A percentile compares a stretch with the other conserved stretches of the same genome.
phyloP scores from a whole-genome alignment of 1,140 invertebrate genomes.

The Aphelinus atriplicis region DNA sequence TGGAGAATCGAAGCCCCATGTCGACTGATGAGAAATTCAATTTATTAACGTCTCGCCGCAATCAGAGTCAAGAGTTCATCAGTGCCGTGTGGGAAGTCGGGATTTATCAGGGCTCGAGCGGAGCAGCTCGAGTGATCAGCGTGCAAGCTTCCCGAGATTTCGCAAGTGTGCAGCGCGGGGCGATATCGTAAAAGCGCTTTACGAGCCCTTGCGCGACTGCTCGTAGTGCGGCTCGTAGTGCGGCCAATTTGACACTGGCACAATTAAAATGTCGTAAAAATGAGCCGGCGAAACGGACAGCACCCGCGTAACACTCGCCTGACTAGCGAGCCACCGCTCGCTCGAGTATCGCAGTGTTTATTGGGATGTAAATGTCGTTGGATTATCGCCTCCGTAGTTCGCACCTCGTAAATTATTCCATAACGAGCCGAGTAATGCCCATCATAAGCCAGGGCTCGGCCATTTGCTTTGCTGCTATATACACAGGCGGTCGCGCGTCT shows the following conservation, averaged over 20 bases:
- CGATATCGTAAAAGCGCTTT: conserved; percentile 57
- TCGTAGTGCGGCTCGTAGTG: conserved; percentile 49
- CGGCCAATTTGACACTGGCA: conserved; percentile 58
- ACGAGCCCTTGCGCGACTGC: conserved; percentile 56
- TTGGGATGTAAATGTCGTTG: conserved; percentile 68
- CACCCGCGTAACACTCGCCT: background rate
- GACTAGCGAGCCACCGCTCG: conserved; percentile 20
- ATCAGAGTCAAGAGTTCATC: conserved; percentile 34
- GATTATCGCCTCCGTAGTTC: conserved; percentile 66
- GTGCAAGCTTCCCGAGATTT: conserved; percentile 24
- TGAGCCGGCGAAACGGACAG: conserved; percentile 34
- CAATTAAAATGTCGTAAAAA: conserved; percentile 65
- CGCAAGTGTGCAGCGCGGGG: conserved; percentile 30
- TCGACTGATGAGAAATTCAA: too few relatives aligned
- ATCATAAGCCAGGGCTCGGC: conserved; percentile 60
- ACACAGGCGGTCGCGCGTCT: conserved; percentile 12
- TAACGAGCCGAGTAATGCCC: conserved; percentile 65
- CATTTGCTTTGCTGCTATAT: conserved; percentile 48
- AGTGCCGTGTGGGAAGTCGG: background rate
- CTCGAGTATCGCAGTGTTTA: conserved; percentile 62
- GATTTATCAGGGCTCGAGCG: too few relatives aligned
- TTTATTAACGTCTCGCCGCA: background rate
- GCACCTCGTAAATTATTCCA: conserved; percentile 67
- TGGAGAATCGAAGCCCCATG: too few relatives aligned
- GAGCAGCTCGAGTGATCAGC: background rate